phyloP scores from a whole-genome alignment of 2,888 invertebrate genomes.

The Idaea biselata region DNA sequence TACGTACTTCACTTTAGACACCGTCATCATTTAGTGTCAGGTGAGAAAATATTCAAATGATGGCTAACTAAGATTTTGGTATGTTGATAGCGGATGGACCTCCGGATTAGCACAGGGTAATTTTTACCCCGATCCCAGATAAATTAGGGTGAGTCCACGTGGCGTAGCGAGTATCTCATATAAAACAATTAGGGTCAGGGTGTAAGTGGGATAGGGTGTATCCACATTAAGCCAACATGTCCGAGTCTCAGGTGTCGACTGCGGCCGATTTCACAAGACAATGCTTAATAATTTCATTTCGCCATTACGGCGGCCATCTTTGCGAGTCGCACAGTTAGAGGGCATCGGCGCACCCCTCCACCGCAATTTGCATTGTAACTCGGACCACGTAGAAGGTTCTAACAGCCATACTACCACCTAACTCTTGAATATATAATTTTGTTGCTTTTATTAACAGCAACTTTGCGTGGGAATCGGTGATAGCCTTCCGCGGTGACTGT shows the following conservation, averaged over 20 bases:
- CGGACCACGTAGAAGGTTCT: conserved; percentile 78
- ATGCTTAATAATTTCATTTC: conserved; percentile 81
- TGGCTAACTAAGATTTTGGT: too few relatives aligned
- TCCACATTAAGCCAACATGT: conserved; percentile 58
- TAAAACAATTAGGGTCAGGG: not conserved
- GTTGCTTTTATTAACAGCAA: conserved; percentile 80
- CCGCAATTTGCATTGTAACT: conserved; percentile 80
- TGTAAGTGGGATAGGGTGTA: conserved; percentile 34
- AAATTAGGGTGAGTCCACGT: too few relatives aligned
- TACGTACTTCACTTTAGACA: too few relatives aligned
- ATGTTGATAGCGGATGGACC: too few relatives aligned
- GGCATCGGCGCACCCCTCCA: conserved; percentile 78
- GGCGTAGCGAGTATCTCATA: too few relatives aligned
- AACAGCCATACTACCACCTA: conserved; percentile 77
- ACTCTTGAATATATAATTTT: conserved; percentile 81
- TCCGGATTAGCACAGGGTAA: too few relatives aligned
- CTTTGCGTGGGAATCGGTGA: conserved; percentile 79
- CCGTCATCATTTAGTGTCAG: too few relatives aligned
- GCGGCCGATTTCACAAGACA: conserved; percentile 80
- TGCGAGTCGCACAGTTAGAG: conserved; percentile 78
- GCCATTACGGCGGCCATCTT: conserved; percentile 80
- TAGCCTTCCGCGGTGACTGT: conserved; percentile 76
- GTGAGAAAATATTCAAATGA: too few relatives aligned
- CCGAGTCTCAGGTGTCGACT: conserved; percentile 78
- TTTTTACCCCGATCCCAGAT: too few relatives aligned